Evolutionary conservation across 2,888 invertebrate species (phyloP), one percentile per base, ranked within the genome.

Genomic region (Synanthedon andrenaeformis): DNA sequence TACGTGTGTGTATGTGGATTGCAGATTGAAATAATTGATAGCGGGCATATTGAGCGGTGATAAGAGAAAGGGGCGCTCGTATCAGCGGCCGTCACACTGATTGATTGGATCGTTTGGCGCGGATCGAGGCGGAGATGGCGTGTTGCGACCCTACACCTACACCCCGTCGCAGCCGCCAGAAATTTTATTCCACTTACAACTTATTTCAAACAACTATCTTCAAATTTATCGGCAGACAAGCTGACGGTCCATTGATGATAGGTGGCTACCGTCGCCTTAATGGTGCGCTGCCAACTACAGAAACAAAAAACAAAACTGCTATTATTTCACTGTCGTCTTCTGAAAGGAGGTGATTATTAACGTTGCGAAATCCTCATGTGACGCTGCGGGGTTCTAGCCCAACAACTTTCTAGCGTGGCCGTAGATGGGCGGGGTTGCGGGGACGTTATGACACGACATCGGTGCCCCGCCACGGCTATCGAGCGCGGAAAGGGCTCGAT

Each of bases 51-150:
- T 19, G 17, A 49, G 12, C 23, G 49, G 49, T 17, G 49, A 49
- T 49, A 49, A 49, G 17, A 49, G 49, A 49, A 49, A 49, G 53
- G 51, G 51, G 50, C 41, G 53, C 42, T 13, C 51, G 53, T 53
- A 53, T 53, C 53, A 50, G 53, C 23, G 49, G 17, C 49, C 49
- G 49, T 49, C 49, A 49, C 13, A 3, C 66, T 66, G 65, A 64
- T 66, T 62, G 65, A 65, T 65, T 58, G 65, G 56, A 57, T 63
- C 65, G 60, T 63, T 66, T 65, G 11, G 52, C n/a, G n/a, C 13
- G 17, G 49, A 49, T 49, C 49, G 49, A 13, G 49, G 11, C 23
- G 49, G 45, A 49, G 49, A 17, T 19, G 17, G 49, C 49, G 49
- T 17, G 6, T 45, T 42, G 23, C 42, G 42, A 42, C 42, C 42